Evolutionary conservation across 2,888 invertebrate species (phyloP), one percentile per base, ranked within the genome.

Genomic region (Eristalinus aeneus): DNA sequence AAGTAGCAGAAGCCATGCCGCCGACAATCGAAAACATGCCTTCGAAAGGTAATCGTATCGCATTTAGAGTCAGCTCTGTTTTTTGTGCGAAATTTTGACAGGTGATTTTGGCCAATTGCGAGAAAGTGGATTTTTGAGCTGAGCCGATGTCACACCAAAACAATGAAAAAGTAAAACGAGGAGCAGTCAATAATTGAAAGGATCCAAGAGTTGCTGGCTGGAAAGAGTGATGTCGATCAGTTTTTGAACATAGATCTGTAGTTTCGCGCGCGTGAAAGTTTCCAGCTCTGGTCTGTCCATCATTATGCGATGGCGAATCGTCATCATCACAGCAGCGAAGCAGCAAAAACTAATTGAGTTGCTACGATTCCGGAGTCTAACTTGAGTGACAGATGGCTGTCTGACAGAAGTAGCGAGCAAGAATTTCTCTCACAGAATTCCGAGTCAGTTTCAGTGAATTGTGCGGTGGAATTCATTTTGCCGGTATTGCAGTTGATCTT

Each of bases 1-100:
- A n/a, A 39, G 10, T 46, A 23, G 68, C 56, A n/a, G 71, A 23
- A 16, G 46, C 36, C 65, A 46, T 46, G 39, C 23, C 16, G 68
- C 73, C 74, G 82, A 74, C 86, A 77, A 81, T 73, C 68, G 72
- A 54, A 22, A 67, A 80, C 72, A 76, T 76, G 76, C 63, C 88
- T 76, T 77, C 73, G 75, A 75, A 88, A 88, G 54, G 77, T 83
- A 80, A 85, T 85, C 85, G 82, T 73, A 79, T 85, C 74, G 69
- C 82, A 88, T 86, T 88, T 79, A 77, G 72, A 75, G 76, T 74
- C 83, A 79, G 79, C 72, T 81, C 64, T 74, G 65, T 79, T 78
- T 88, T 88, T 88, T 85, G 84, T 80, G 46, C 61, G 27, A 78
- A 86, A 78, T 88, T 88, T 88, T 88, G 88, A 88, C 88, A 88